Evolutionary conservation across 2,797 vertebrate species (phyloP), one percentile per base, ranked within the genome.

Genomic region (Gymnoscopelus microlampas): DNA sequence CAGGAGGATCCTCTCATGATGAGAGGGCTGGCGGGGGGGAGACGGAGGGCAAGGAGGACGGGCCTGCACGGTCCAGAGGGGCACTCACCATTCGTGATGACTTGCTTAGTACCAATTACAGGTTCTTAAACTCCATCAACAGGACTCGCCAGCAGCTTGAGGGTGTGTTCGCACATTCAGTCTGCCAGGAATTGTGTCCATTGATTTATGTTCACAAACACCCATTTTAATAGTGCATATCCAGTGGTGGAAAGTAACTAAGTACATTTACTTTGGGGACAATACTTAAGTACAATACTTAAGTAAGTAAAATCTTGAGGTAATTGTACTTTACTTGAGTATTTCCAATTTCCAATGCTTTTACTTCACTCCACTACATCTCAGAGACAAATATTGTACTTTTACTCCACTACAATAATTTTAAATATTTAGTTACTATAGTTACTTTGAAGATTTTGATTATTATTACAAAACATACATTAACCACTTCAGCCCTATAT

Each of bases 91-190:
- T 84, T 15, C 90, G 92, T 0, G 93, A 94, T 53, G 95, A 97
- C 47, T 77, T 95, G 69, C 87, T 96, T 49, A 93, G 94, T 84
- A 93, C 88, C 51, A 61, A 86, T 0, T 88, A 95, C 81, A 96
- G 96, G 68, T 95, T 93, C 68, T 75, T 90, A 14, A 88, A 53
- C 48, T 79, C 87, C 50, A 77, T 95, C 78, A 93, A 94, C 60
- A 86, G 83, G 57, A 93, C 88, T 19, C 35, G 94, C 26, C 95
- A 94, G 49, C 92, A 95, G 32, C 87, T 94, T 6, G 91, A 95
- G 76, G 95, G 91, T 89, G 77, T 62, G 80, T 75, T 71, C 76
- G 39, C 39, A 1, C 8, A 8, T 44, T 44, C 39, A 44, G 9
- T 44, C 39, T 44, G 39, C 9, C 8, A 44, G 39, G 39, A 44